A percentile compares a stretch with the other conserved stretches of the same genome.
Evolutionary conservation across 2,888 invertebrate genomes (phyloP).

Genomic region (Drepana falcataria): DNA sequence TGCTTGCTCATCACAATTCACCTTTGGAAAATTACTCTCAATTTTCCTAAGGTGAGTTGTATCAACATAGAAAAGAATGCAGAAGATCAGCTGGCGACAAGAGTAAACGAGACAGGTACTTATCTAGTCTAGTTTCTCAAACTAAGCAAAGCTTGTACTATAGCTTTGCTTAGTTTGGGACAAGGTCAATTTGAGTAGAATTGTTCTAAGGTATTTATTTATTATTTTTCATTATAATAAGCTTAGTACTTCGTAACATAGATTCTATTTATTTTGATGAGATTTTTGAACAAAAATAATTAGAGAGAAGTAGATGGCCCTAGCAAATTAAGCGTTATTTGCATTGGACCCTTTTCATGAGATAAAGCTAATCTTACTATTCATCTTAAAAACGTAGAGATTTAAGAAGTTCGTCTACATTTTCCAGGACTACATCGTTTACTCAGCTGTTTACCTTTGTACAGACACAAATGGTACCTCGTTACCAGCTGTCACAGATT

Average conservation of each 20-base stretch:
- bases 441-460: constrained; percentile 7
- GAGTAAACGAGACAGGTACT: too few relatives aligned
- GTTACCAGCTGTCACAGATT: not conserved
- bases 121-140: too few relatives aligned
- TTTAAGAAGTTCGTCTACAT: constrained; percentile 27
- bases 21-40: constrained; percentile 2
- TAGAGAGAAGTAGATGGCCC: constrained; percentile 9
- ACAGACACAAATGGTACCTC: constrained; percentile 1
- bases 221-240: too few relatives aligned
- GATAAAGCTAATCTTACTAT: constrained; percentile 42
- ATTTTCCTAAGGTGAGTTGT: constrained; percentile 2
- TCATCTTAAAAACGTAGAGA: constrained; percentile 31
- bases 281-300: constrained; percentile 5
- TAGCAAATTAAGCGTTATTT: constrained; percentile 35
- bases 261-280: too few relatives aligned
- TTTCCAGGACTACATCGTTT: constrained; percentile 12
- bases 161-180: too few relatives aligned
- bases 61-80: too few relatives aligned
- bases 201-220: too few relatives aligned
- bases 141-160: too few relatives aligned
- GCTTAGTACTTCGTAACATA: too few relatives aligned
- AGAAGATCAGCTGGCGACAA: too few relatives aligned
- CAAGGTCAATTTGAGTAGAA: too few relatives aligned
- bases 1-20: constrained; percentile 39
- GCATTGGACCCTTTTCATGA: constrained; percentile 29